Evolutionary conservation across 30 jellyfish, hydroid and myxozoan species (phyloP), one percentile per base, ranked within the genome.

Genomic region (Clytia hemisphaerica): DNA sequence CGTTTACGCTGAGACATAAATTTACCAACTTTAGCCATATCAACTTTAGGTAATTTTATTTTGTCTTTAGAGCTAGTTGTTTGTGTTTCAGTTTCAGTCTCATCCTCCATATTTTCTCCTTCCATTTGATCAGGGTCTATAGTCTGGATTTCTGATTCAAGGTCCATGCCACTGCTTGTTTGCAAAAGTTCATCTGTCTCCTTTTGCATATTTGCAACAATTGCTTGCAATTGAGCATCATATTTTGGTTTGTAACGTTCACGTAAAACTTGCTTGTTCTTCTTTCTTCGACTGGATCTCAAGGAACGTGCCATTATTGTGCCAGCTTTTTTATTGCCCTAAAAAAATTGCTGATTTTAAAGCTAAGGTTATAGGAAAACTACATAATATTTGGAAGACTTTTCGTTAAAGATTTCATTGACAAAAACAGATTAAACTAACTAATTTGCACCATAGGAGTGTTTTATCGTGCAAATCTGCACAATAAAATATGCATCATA

Each of bases 161-260:
- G n/a, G n/a, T 7, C 16, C 10, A 51, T n/a, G 66, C 14, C 30
- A n/a, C 66, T 25, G 12, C 67, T 25, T 18, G 73, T 60, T 60
- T 62, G 67, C 76, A 62, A 29, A 4, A 62, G 64, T 12, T 62
- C 76, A 1, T 62, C 72, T 16, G 76, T 62, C 21, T 38, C 32
- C 0, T 32, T 66, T 38, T 62, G 61, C 61, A 62, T 33, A 19
- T 27, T 62, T 38, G 31, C 6, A 1, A 62, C 66, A 30, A 62
- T 62, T 6, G 76, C 66, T 7, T 66, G 67, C 24, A 62, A 18
- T 16, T 62, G 76, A 4, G 76, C 76, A 62, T 62, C 76, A 62
- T 62, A 38, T 37, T 62, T 62, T 28, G 76, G 76, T 24, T 62
- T 62, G n/a, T 29, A 38, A 19, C 63, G 31, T 4, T 34, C 76